phyloP scores from a whole-genome alignment of 2,113 vertebrate genomes.

The Pangasianodon hypophthalmus region DNA sequence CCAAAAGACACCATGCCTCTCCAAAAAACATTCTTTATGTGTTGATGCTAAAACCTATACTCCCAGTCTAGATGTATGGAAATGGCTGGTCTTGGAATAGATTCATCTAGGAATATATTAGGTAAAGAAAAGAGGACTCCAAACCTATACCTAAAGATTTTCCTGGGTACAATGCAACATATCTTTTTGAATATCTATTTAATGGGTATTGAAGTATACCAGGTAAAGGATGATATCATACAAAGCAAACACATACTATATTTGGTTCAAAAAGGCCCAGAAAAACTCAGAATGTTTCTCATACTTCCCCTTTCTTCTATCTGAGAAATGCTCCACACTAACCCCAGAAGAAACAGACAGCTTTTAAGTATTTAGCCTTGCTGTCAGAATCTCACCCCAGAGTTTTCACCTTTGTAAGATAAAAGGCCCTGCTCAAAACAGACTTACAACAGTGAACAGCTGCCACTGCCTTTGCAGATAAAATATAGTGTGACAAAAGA shows the following conservation, averaged over 20 bases:
- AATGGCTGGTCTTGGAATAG: background rate
- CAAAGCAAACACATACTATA: background rate
- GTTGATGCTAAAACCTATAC: background rate
- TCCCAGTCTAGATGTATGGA: background rate
- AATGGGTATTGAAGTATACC: background rate
- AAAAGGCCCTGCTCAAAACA: constrained; percentile 16
- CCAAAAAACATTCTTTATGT: background rate
- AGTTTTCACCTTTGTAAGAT: constrained; percentile 28
- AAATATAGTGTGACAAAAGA: constrained; percentile 37
- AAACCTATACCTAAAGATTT: background rate
- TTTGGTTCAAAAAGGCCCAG: background rate
- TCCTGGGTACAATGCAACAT: background rate
- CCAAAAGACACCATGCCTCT: constrained; percentile 14
- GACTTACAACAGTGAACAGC: background rate
- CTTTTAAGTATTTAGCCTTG: constrained; percentile 31
- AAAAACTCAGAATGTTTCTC: background rate
- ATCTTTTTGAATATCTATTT: background rate
- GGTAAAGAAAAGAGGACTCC: background rate
- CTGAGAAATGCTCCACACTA: constrained; percentile 5
- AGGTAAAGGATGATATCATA: background rate
- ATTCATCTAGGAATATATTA: background rate
- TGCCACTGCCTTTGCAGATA: constrained; percentile 12
- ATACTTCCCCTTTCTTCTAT: background rate
- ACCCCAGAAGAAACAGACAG: background rate
- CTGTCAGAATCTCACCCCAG: constrained; percentile 9